Evolutionary conservation across 2,113 vertebrate species (phyloP), one percentile per base, ranked within the genome.

Genomic region (Morone chrysops): DNA sequence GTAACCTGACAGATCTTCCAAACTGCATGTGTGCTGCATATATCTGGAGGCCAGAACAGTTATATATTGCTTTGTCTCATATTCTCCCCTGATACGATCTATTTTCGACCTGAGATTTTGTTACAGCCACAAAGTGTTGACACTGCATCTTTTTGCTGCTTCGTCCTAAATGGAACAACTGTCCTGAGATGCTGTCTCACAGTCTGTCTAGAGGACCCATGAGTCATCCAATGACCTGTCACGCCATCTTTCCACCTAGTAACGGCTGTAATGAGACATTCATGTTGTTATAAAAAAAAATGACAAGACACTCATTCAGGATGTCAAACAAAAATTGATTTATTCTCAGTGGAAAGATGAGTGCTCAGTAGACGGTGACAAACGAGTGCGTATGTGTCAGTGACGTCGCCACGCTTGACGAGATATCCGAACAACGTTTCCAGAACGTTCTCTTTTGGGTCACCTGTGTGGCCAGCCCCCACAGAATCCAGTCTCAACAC

Each of bases 291-390:
- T 47, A 63, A 48, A 87, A 67, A 77, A 54, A 68, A 70, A 66
- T 16, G 57, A 86, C 86, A 71, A 75, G 68, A 84, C 22, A 36
- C 75, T 80, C 25, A 10, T 72, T 71, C 47, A 79, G 66, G 81
- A 90, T 66, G 87, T 93, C 86, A 90, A 91, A 93, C 81, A 87
- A 91, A 92, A 90, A 53, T 13, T 1, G 8, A 83, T 96, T 96
- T 95, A 95, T 95, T 96, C 78, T 89, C 81, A 76, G 87, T 79
- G 89, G 88, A 91, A 85, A 91, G 82, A 92, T 20, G 47, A 76
- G 86, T 91, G 91, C 78, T 81, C 36, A 81, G 82, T 71, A 74
- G 86, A 94, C 65, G 50, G 84, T 93, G 89, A 94, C 80, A 82
- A 88, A 92, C 67, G 4, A 75, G 80, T 81, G 78, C 87, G 79